phyloP scores from a whole-genome alignment of 2,888 invertebrate species.

The Halictus quadricinctus region DNA sequence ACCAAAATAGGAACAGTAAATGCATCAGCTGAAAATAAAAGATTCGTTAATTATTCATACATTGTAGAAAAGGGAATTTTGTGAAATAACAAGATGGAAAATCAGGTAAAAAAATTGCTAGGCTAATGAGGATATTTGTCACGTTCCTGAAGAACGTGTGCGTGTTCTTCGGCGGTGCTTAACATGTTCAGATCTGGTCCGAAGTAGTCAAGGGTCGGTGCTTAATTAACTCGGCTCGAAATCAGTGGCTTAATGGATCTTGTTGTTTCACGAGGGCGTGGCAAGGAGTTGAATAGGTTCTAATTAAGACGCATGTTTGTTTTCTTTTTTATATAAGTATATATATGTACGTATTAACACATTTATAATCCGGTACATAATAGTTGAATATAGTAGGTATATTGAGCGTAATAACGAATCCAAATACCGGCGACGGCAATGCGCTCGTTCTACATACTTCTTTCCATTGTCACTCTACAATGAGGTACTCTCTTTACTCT shows the following conservation, averaged over 20 bases:
- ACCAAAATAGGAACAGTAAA: too few relatives aligned
- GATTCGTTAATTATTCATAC: not conserved
- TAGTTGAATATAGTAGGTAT: conserved; percentile 62
- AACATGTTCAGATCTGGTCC: not conserved
- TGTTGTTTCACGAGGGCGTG: conserved; percentile 10
- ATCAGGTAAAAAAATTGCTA: not conserved
- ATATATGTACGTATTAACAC: conserved; percentile 58
- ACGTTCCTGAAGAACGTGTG: not conserved
- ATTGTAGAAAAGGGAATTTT: not conserved
- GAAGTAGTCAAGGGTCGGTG: not conserved
- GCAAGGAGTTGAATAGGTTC: not conserved
- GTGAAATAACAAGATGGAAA: not conserved
- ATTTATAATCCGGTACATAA: conserved; percentile 67
- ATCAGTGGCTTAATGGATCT: conserved; percentile 30
- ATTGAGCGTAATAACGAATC: conserved; percentile 71
- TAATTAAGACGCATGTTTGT: conserved; percentile 16
- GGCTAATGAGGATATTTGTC: not conserved
- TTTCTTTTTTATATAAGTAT: conserved; percentile 62
- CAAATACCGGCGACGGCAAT: conserved; percentile 38
- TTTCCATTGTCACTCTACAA: not conserved
- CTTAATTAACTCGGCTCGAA: conserved; percentile 30
- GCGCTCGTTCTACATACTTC: conserved; percentile 9
- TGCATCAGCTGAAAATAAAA: too few relatives aligned
- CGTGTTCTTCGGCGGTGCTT: not conserved
- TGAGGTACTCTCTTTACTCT: conserved; percentile 23